These are phyloP conservation scores for Trachythela sp. DNA, from an alignment of 64 coral and sea anemone genomes.

Conservation along the genomic window DNA sequence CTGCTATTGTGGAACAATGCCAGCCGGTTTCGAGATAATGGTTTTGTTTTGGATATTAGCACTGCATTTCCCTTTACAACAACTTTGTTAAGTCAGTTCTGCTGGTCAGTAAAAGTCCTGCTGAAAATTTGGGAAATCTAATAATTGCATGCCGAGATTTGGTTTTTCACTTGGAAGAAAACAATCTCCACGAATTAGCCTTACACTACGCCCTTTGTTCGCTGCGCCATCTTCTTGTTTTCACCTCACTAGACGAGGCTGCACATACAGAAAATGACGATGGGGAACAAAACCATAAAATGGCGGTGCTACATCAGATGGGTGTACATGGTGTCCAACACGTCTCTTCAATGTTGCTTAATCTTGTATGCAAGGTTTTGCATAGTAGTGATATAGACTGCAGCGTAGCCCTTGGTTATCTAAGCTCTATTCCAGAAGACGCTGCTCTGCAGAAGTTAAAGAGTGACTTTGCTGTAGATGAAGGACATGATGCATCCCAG, in stretches of 20 bases:
- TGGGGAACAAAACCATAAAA: not conserved
- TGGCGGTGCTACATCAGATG: not conserved
- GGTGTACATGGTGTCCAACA: not conserved
- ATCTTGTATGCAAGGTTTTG: not conserved
- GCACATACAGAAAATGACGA: not conserved
- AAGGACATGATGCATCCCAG: not conserved
- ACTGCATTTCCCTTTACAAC: not conserved
- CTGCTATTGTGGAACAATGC: not conserved
- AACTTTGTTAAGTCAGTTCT: not conserved
- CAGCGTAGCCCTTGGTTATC: not conserved
- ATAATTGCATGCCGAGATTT: not conserved
- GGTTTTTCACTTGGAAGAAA: not conserved
- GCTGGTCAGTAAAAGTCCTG: not conserved
- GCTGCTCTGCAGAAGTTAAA: not conserved
- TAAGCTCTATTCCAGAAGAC: not conserved
- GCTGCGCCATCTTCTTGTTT: not conserved
- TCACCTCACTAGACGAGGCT: not conserved
- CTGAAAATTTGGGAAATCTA: not conserved
- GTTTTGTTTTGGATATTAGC: not conserved
- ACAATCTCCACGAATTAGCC: slow-evolving; percentile 6
- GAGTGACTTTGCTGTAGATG: slow-evolving; percentile 4
- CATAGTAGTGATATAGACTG: not conserved
- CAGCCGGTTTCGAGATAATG: not conserved
- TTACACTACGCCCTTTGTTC: not conserved
- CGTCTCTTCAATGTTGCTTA: not conserved